Conservation (phyloP, 2,113 vertebrate genomes). For the Sinocyclocheilus grahami region DNA sequence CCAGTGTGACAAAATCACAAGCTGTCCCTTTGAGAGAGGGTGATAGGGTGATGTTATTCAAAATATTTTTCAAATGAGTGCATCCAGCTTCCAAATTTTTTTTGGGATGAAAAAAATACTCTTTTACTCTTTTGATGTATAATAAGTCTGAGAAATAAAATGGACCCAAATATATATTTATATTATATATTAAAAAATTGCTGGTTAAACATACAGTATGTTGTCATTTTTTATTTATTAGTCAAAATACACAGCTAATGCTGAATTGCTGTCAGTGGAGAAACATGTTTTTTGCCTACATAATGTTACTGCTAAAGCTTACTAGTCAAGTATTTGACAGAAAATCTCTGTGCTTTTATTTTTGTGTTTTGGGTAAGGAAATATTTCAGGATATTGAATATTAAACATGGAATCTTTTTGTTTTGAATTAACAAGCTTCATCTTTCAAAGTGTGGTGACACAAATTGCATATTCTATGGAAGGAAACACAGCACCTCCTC, state of each 20-base stretch:
- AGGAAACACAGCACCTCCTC: not conserved
- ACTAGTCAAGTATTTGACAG: not conserved
- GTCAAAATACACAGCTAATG: not conserved
- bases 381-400: not conserved
- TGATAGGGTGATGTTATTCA: not conserved
- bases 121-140: not conserved
- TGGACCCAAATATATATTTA: not conserved
- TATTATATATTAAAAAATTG: not conserved
- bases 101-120: not conserved
- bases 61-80: not conserved
- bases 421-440: not conserved
- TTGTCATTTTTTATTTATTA: not conserved
- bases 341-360: not conserved
- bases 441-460: constrained; percentile 2
- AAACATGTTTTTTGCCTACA: not conserved
- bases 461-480: not conserved
- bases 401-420: not conserved
- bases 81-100: not conserved
- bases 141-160: not conserved
- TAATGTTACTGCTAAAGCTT: not conserved
- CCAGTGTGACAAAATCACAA: constrained; percentile 6
- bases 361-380: not conserved
- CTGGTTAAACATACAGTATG: not conserved
- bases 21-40: not conserved
- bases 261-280: not conserved